phyloP scores from a whole-genome alignment of 1,140 invertebrate species.

The Eupeodes corollae region DNA sequence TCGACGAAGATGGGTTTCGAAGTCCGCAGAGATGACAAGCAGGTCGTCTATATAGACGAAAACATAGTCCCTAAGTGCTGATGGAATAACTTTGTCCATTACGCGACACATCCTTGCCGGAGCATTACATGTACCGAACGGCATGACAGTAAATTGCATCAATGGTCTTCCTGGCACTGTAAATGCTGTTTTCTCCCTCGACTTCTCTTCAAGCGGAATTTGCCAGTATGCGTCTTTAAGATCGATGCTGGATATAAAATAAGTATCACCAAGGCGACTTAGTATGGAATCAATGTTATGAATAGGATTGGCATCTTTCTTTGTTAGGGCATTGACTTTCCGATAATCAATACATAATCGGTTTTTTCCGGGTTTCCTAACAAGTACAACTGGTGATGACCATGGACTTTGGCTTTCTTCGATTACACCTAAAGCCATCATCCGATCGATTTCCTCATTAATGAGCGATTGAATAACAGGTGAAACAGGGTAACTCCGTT shows the following conservation, averaged over 20 bases:
- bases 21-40: constrained; percentile 5
- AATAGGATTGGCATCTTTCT: not conserved
- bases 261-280: not conserved
- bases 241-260: constrained; percentile 18
- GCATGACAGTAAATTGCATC: constrained; percentile 16
- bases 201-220: constrained; percentile 18
- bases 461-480: not conserved
- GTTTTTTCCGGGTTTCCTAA: too few species aligned
- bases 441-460: constrained; percentile 2
- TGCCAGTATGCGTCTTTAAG: constrained; percentile 31
- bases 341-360: too few species aligned
- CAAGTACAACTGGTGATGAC: too few species aligned
- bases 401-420: not conserved
- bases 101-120: constrained; percentile 6
- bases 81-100: constrained; percentile 24
- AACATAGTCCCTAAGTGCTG: constrained; percentile 20
- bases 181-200: constrained; percentile 38
- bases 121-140: constrained; percentile 15
- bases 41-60: constrained; percentile 13
- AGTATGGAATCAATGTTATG: not conserved
- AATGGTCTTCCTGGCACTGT: constrained; percentile 29
- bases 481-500: constrained; percentile 15
- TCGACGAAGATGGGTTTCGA: constrained; percentile 1
- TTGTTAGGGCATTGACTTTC: not conserved
- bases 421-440: constrained; percentile 2